Evolutionary conservation across 2,888 invertebrate species (phyloP).

Genomic region (Heliconius erato): DNA sequence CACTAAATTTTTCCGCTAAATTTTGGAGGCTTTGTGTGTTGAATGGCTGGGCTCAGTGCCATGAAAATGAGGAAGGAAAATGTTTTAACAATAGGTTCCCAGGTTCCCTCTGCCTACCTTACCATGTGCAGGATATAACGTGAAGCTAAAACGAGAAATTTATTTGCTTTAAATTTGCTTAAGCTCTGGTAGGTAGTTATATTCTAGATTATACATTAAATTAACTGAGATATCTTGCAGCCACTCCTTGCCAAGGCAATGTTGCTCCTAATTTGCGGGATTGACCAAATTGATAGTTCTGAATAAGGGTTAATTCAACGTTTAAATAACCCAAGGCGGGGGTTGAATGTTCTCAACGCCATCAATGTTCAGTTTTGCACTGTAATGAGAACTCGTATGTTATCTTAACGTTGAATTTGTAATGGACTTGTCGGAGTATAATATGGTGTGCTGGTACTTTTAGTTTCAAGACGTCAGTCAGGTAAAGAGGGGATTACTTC

Average conservation of each 20-base stretch:
- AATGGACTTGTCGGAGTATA: slow-evolving; percentile 3
- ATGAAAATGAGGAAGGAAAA: no score
- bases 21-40: not conserved
- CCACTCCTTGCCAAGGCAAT: slow-evolving; percentile 52
- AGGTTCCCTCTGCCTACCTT: no score
- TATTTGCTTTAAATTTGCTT: no score
- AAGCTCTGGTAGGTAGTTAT: not conserved
- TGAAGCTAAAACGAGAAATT: no score
- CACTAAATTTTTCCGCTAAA: not conserved
- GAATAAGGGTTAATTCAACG: slow-evolving; percentile 52
- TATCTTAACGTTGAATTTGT: slow-evolving; percentile 35
- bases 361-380: slow-evolving; percentile 25
- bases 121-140: no score
- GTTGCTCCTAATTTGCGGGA: slow-evolving; percentile 58
- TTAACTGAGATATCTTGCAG: slow-evolving; percentile 19
- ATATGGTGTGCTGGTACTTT: not conserved
- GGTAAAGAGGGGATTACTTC: not conserved
- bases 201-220: not conserved
- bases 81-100: no score
- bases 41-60: no score
- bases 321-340: slow-evolving; percentile 44
- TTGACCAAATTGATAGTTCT: slow-evolving; percentile 52
- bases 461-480: not conserved
- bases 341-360: slow-evolving; percentile 35
- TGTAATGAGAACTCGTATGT: slow-evolving; percentile 30